Conservation (phyloP, 2,113 vertebrate genomes). For the Recurvirostra avosetta region DNA sequence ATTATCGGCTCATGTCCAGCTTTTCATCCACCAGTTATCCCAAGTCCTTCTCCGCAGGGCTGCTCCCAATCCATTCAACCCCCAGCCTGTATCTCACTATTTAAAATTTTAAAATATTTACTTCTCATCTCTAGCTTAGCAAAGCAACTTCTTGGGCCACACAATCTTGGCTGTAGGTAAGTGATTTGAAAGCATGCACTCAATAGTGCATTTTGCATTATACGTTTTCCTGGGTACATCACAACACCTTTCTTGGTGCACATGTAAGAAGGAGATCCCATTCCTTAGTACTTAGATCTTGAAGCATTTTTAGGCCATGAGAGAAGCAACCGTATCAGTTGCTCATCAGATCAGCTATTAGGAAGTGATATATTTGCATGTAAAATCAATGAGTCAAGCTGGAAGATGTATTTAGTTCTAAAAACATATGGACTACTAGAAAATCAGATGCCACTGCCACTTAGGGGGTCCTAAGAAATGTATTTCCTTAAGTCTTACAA, state of each 20-base stretch:
- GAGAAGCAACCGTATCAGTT: neutral
- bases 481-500: neutral
- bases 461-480: neutral
- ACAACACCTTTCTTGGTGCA: neutral
- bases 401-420: neutral
- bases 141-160: neutral
- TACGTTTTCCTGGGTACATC: neutral
- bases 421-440: neutral
- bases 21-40: neutral
- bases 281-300: neutral
- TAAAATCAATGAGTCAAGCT: neutral
- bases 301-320: neutral
- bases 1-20: accelerated
- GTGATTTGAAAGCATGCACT: neutral
- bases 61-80: neutral
- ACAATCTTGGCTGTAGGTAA: neutral
- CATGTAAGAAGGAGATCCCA: accelerated
- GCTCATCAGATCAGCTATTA: neutral
- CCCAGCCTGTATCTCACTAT: neutral
- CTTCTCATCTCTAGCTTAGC: neutral
- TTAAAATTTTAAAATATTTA: neutral
- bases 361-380: neutral
- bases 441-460: neutral
- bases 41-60: neutral
- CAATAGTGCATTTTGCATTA: neutral